These are phyloP conservation scores for Sebastes schlegelii DNA, from an alignment of 2,113 vertebrate genomes.

Conservation along the genomic window DNA sequence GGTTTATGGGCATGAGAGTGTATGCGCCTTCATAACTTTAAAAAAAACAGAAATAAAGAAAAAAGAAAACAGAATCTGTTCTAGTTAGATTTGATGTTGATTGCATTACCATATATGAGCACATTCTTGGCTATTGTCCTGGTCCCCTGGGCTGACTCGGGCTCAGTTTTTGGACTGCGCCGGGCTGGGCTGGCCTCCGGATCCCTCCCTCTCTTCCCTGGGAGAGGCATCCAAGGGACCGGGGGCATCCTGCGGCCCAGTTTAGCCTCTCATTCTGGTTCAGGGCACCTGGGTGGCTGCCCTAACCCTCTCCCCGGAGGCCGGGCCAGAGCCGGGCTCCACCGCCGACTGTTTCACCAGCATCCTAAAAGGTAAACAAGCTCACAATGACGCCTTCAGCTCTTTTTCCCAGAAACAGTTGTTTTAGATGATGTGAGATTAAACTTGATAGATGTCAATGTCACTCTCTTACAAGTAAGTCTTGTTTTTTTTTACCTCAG, in stretches of 20 bases:
- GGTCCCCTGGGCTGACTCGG: conserved; percentile 55
- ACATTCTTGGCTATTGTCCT: conserved; percentile 77
- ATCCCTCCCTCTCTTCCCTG: conserved; percentile 40
- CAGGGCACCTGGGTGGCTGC: conserved; percentile 71
- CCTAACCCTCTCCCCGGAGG: conserved; percentile 38
- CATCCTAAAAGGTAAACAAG: conserved; percentile 52
- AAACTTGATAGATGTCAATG: conserved; percentile 49
- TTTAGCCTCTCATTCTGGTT: conserved; percentile 76
- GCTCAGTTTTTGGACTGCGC: conserved; percentile 53
- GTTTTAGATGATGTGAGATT: conserved; percentile 7
- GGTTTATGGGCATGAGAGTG: conserved; percentile 53
- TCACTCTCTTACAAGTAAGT: not conserved
- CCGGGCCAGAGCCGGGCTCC: conserved; percentile 5
- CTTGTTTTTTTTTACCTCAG: not conserved
- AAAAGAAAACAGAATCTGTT: conserved; percentile 53
- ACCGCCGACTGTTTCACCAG: conserved; percentile 32
- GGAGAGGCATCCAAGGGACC: conserved; percentile 59
- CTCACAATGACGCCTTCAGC: conserved; percentile 10
- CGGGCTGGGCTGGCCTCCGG: conserved; percentile 57
- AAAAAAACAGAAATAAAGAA: conserved; percentile 56
- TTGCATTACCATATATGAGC: conserved; percentile 76
- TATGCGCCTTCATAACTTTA: conserved; percentile 40
- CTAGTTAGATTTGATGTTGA: conserved; percentile 70
- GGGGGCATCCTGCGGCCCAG: conserved; percentile 60
- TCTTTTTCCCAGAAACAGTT: conserved; percentile 2